These are phyloP conservation scores for Cremastinae sp. DNA, from an alignment of 2,888 invertebrate genomes.

Conservation along the genomic window DNA sequence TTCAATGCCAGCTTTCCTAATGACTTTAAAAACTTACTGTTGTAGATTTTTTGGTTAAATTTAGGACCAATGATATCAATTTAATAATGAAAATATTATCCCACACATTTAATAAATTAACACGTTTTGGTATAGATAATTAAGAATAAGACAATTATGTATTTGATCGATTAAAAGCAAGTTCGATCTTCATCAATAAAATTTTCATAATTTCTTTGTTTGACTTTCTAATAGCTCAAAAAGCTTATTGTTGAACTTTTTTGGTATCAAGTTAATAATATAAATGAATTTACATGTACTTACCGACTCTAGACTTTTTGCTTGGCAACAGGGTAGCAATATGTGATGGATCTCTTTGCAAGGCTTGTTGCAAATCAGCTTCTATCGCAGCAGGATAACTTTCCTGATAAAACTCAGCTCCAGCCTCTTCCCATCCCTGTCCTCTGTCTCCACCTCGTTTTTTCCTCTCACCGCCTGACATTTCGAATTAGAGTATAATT, in stretches of 20 bases:
- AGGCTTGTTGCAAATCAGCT: slow-evolving; percentile 82
- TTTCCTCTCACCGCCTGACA: slow-evolving; percentile 84
- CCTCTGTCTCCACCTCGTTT: slow-evolving; percentile 82
- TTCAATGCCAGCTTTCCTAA: no score
- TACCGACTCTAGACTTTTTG: slow-evolving; percentile 89
- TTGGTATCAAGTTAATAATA: background rate
- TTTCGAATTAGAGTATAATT: slow-evolving; percentile 64
- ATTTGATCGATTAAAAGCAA: slow-evolving; percentile 2
- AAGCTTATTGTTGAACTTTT: background rate
- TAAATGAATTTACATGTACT: slow-evolving; percentile 67
- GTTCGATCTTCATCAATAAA: no score
- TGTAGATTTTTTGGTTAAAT: no score
- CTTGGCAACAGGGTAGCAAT: slow-evolving; percentile 89
- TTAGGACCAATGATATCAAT: no score
- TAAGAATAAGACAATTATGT: slow-evolving; percentile 12
- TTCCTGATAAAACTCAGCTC: slow-evolving; percentile 92
- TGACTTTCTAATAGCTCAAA: background rate
- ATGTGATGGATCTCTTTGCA: slow-evolving; percentile 87
- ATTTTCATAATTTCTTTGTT: no score
- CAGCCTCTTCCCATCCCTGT: slow-evolving; percentile 92
- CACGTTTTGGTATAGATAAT: slow-evolving; percentile 31
- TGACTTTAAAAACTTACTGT: no score
- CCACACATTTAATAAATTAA: no score
- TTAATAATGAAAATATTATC: no score
- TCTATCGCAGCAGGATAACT: slow-evolving; percentile 88